Conservation (phyloP, 2,113 vertebrate species). For the Sitta europaea region DNA sequence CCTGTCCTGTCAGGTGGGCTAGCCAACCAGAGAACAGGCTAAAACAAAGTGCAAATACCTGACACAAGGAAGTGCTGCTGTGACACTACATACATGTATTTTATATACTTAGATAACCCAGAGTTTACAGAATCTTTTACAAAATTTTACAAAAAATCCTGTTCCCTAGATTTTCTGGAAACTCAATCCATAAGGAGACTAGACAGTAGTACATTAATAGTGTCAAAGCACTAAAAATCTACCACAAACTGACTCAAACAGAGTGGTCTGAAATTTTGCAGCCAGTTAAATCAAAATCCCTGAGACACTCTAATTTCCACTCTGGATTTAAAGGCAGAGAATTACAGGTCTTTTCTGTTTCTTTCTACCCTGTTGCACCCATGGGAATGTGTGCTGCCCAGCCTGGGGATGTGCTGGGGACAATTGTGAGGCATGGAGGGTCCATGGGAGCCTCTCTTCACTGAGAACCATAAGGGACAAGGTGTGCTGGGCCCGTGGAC, state of each 20-base stretch:
- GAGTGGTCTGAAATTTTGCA: not conserved
- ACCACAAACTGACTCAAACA: not conserved
- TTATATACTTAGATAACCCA: not conserved
- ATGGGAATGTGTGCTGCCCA: too few relatives aligned
- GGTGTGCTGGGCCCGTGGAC: not conserved
- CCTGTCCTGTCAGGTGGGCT: not conserved
- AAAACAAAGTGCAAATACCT: not conserved
- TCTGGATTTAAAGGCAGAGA: not conserved
- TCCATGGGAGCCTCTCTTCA: accelerated
- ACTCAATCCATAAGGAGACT: not conserved
- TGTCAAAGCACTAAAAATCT: not conserved
- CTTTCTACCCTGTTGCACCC: accelerated
- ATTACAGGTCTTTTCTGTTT: not conserved
- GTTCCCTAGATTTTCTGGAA: not conserved
- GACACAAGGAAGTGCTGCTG: not conserved
- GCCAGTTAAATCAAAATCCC: not conserved
- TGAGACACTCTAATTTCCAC: accelerated
- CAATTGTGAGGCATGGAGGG: accelerated
- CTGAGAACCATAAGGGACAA: accelerated
- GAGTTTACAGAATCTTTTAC: not conserved
- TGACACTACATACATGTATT: not conserved
- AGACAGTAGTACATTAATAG: not conserved
- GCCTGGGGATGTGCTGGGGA: not conserved
- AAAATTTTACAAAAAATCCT: not conserved
- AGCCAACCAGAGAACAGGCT: not conserved